Conservation (phyloP, 2,888 invertebrate genomes). For the Drepanosiphum platanoidis region DNA sequence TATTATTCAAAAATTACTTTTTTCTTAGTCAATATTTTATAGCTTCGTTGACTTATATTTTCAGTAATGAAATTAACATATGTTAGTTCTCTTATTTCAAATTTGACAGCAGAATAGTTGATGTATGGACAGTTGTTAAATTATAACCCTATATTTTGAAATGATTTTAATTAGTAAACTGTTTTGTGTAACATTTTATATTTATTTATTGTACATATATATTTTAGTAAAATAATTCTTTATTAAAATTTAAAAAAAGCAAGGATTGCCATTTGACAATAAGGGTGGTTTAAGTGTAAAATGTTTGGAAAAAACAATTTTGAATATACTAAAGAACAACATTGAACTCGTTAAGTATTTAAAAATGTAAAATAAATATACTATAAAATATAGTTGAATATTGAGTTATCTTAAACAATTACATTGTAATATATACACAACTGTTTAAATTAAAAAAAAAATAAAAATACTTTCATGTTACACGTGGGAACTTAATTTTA, state of each 20-base stretch:
- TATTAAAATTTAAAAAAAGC: slow-evolving; percentile 4
- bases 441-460: slow-evolving; percentile 22
- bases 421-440: slow-evolving; percentile 15
- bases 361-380: slow-evolving; percentile 33
- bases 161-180: too few relatives aligned
- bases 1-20: background rate
- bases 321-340: background rate
- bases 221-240: slow-evolving; percentile 7
- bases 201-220: background rate
- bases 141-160: background rate
- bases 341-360: slow-evolving; percentile 21
- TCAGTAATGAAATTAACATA: background rate
- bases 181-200: background rate
- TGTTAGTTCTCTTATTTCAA: background rate
- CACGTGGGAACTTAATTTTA: slow-evolving; percentile 58
- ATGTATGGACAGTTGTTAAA: background rate
- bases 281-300: background rate
- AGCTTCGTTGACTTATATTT: too few relatives aligned
- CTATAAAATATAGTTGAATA: slow-evolving; percentile 40
- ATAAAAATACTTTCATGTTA: slow-evolving; percentile 53
- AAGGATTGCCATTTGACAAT: background rate
- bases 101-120: background rate
- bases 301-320: background rate
- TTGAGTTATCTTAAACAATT: slow-evolving; percentile 30
- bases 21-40: background rate